Evolutionary conservation across 2,113 vertebrate species (phyloP).

Genomic region (Conger conger): DNA sequence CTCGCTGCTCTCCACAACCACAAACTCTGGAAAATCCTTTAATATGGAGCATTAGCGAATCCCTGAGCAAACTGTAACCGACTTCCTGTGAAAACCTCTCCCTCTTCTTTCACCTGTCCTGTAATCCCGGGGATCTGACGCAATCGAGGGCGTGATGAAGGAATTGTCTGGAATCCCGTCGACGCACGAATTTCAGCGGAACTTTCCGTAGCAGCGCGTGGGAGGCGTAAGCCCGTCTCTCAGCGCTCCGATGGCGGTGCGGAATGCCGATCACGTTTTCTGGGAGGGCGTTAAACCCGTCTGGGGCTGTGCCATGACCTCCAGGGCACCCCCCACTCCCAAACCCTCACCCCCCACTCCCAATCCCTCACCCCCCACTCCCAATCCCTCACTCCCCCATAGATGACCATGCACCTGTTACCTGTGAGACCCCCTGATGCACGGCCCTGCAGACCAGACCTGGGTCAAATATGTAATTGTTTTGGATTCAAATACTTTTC

Average conservation of each 20-base stretch:
- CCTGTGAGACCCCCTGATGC: background rate
- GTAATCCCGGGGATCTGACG: background rate
- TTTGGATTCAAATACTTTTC: too few relatives aligned
- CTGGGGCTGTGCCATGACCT: background rate
- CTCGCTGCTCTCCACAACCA: slow-evolving; percentile 11
- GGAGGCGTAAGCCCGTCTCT: background rate
- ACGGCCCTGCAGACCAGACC: too few relatives aligned
- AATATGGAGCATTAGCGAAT: slow-evolving; percentile 11
- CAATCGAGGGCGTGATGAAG: background rate
- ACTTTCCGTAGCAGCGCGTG: background rate
- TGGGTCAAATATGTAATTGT: too few relatives aligned
- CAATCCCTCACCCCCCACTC: too few relatives aligned
- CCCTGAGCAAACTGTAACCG: background rate
- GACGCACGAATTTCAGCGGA: background rate
- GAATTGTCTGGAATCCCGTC: background rate
- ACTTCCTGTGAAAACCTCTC: background rate
- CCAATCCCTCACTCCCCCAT: too few relatives aligned
- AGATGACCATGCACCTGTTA: background rate
- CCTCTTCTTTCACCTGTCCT: background rate
- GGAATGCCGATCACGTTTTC: background rate
- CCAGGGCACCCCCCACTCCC: too few relatives aligned
- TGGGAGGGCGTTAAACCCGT: background rate
- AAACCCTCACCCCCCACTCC: too few relatives aligned
- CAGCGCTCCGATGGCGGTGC: background rate
- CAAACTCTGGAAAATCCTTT: slow-evolving; percentile 15